phyloP scores from a whole-genome alignment of 2,888 invertebrate genomes.

The Heliconius aoede region DNA sequence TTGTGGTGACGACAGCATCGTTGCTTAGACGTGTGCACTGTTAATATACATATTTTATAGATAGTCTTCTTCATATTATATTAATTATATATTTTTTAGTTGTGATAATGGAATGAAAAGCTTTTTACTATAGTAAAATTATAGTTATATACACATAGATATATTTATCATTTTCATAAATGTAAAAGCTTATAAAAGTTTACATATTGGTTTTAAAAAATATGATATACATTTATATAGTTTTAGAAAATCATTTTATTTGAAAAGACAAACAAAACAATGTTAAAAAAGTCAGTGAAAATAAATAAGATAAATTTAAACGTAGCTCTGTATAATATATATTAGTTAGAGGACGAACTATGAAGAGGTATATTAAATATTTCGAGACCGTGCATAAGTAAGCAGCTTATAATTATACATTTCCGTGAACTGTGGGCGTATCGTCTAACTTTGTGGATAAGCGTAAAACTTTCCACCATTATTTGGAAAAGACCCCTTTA shows the following conservation, averaged over 20 bases:
- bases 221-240: too few relatives aligned
- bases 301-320: constrained; percentile 17
- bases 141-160: too few relatives aligned
- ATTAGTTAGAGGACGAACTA: constrained; percentile 14
- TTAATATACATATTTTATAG: not conserved
- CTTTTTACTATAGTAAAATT: too few relatives aligned
- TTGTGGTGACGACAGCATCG: constrained; percentile 90
- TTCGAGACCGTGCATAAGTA: constrained; percentile 34
- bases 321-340: constrained; percentile 5
- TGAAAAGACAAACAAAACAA: not conserved
- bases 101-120: too few relatives aligned
- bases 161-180: too few relatives aligned
- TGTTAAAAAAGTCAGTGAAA: not conserved
- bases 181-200: too few relatives aligned
- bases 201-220: too few relatives aligned
- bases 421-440: constrained; percentile 36
- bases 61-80: too few relatives aligned
- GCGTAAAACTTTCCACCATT: constrained; percentile 33
- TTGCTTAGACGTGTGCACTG: constrained; percentile 1
- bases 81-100: too few relatives aligned
- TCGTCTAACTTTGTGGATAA: constrained; percentile 36
- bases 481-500: constrained; percentile 30
- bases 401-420: constrained; percentile 38
- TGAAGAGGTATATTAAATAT: constrained; percentile 26
- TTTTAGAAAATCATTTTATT: too few relatives aligned